Evolutionary conservation across 2,888 invertebrate species (phyloP).

Genomic region (Cosmia trapezina): DNA sequence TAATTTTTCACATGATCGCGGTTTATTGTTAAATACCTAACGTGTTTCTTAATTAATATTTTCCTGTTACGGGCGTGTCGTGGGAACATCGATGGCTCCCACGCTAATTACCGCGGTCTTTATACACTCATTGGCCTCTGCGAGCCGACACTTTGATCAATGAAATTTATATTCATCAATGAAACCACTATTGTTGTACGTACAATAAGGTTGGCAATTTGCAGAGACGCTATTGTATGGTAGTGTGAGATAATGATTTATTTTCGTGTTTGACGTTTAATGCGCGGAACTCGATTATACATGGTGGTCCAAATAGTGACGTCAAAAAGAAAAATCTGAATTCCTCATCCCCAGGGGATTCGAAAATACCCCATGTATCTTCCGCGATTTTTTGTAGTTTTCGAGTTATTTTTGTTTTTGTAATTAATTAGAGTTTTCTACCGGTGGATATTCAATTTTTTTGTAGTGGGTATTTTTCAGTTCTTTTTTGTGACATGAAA

Average conservation of each 20-base stretch:
- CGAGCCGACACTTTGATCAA: constrained; percentile 77
- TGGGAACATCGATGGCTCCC: constrained; percentile 84
- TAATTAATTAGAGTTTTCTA: no score
- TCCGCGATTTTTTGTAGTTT: no score
- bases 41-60: constrained; percentile 80
- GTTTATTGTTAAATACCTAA: constrained; percentile 64
- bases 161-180: constrained; percentile 84
- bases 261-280: constrained; percentile 54
- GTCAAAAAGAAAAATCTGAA: no score
- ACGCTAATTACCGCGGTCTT: constrained; percentile 83
- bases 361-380: no score
- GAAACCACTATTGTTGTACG: constrained; percentile 76
- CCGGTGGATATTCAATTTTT: no score
- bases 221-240: constrained; percentile 68
- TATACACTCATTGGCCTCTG: constrained; percentile 77
- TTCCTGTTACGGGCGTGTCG: constrained; percentile 80
- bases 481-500: no score
- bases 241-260: constrained; percentile 66
- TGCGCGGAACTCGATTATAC: constrained; percentile 50
- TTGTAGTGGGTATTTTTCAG: no score
- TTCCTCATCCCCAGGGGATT: no score
- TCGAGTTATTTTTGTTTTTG: no score
- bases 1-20: constrained; percentile 59
- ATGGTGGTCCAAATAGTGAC: no score
- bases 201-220: constrained; percentile 72